Evolutionary conservation across 2,113 vertebrate species (phyloP).

Genomic region (Sclerurus mexicanus): DNA sequence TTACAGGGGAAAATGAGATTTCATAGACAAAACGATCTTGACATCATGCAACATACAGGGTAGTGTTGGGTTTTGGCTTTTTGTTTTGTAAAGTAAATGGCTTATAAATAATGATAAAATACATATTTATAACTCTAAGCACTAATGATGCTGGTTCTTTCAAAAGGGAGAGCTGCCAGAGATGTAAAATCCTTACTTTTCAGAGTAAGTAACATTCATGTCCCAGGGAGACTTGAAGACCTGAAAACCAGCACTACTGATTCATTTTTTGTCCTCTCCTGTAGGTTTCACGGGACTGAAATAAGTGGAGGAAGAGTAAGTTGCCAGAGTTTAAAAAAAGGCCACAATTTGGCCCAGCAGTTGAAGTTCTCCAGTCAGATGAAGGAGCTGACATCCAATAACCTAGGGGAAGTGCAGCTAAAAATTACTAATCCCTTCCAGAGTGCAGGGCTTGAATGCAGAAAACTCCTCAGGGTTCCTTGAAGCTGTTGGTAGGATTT

Average conservation of each 20-base stretch:
- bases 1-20: neutral
- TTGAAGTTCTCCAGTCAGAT: neutral
- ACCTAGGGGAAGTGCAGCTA: neutral
- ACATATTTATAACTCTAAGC: neutral
- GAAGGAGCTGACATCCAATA: neutral
- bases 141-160: neutral
- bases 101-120: neutral
- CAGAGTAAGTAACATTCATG: neutral
- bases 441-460: neutral
- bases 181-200: neutral
- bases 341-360: neutral
- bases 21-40: neutral
- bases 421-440: neutral
- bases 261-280: neutral
- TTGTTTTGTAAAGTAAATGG: neutral
- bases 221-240: neutral
- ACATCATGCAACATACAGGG: neutral
- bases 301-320: neutral
- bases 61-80: rapidly evolving
- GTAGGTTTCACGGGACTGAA: neutral
- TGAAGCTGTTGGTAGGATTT: neutral
- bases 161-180: neutral
- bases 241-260: neutral
- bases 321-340: neutral
- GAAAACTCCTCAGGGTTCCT: neutral